phyloP scores from a whole-genome alignment of 2,113 vertebrate genomes.

The Macrotis lagotis region DNA sequence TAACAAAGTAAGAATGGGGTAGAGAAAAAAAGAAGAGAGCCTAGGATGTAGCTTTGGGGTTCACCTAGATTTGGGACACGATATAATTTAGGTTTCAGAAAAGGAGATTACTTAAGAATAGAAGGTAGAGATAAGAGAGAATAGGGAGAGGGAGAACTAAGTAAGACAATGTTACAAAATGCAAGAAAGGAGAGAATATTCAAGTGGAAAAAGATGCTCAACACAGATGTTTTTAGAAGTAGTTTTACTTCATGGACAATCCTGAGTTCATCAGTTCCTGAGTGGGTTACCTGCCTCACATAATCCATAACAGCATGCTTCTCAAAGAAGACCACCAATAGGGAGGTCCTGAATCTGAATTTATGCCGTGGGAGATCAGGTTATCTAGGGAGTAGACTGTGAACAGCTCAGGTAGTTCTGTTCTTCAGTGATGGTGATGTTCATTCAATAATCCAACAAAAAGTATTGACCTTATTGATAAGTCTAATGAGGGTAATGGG shows the following conservation, averaged over 20 bases:
- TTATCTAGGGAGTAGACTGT: not conserved
- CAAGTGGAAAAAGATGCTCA: not conserved
- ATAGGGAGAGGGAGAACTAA: not conserved
- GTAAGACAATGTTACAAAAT: not conserved
- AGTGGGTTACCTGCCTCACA: not conserved
- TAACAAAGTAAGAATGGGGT: not conserved
- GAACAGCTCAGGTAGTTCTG: not conserved
- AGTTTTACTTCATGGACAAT: not conserved
- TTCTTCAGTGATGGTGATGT: not conserved
- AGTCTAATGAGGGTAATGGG: not conserved
- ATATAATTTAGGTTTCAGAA: not conserved
- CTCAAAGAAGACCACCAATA: not conserved
- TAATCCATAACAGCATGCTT: not conserved
- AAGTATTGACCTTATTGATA: not conserved
- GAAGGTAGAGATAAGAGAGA: not conserved
- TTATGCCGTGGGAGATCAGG: not conserved
- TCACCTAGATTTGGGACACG: not conserved
- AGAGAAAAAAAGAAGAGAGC: not conserved
- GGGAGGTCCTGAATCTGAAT: not conserved
- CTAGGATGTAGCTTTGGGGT: not conserved
- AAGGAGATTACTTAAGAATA: not conserved
- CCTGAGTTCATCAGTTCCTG: not conserved
- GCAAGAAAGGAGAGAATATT: not conserved
- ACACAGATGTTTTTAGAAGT: not conserved
- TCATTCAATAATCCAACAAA: not conserved